Percentiles rank a stretch among this genome's conserved stretches.
Conservation (phyloP, 2,797 vertebrate genomes). For the Callimico goeldii region DNA sequence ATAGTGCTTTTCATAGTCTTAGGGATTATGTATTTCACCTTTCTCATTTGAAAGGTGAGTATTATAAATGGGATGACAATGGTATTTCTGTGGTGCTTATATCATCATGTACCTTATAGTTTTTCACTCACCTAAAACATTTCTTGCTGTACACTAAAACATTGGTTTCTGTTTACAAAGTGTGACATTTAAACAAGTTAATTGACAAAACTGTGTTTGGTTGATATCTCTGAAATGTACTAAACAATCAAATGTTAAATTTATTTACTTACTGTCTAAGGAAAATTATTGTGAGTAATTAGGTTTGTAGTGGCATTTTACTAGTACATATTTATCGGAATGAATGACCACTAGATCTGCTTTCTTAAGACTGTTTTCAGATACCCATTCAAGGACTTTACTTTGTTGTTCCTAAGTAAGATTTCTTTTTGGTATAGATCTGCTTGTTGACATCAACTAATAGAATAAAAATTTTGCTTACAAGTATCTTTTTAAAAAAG, state of each 20-base stretch:
- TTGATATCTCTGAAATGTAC: neutral
- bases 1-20: conserved; percentile 8
- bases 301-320: neutral
- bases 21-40: neutral
- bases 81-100: neutral
- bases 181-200: neutral
- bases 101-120: neutral
- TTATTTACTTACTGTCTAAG: neutral
- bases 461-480: neutral
- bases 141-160: neutral
- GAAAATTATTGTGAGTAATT: neutral
- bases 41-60: neutral
- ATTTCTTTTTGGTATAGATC: neutral
- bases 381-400: neutral
- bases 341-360: neutral
- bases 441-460: neutral
- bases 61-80: neutral
- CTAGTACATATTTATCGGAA: neutral
- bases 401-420: neutral
- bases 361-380: neutral
- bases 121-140: neutral
- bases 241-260: neutral
- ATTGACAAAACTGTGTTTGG: neutral
- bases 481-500: neutral
- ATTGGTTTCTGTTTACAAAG: neutral